Evolutionary conservation across 2,888 invertebrate species (phyloP), one percentile per base, ranked within the genome.

Genomic region (Drosophila melanosoma): DNA sequence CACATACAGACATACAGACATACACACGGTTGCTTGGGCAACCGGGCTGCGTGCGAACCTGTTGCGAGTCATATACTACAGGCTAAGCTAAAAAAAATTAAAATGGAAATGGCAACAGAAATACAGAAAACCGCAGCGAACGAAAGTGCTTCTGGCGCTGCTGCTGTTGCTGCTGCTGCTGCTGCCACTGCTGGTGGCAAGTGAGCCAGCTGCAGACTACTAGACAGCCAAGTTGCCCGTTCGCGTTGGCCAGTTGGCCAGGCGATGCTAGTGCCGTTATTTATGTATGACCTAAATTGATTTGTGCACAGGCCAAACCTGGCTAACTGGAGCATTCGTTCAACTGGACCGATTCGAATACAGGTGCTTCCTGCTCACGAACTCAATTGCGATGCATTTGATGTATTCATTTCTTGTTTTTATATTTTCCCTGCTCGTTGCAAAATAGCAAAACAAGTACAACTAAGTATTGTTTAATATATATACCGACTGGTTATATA

Each of bases 391-490:
- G 68, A 56, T n/a, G n/a, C 12, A 36, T 26, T 79, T 76, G 69
- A 81, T 72, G 60, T 64, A 76, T 69, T 76, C 48, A 69, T 33
- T 67, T 67, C 29, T 51, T n/a, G 38, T 10, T 32, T n/a, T 32
- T 35, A 1, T 51, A 6, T 20, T 33, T 36, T 40, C 52, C 35
- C 57, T 54, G 40, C 23, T 32, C 20, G 23, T 78, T 74, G 70
- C 74, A 61, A 77, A 62, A 79, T 26, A 36, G n/a, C 58, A 17
- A 56, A 56, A 36, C 66, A 58, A 45, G 51, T 42, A 33, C 35
- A 57, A 54, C 48, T 52, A 38, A 76, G 74, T 85, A 83, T 81
- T 86, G 83, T 83, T 85, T 85, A 86, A 85, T 81, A 79, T 73
- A 79, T 79, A 69, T 74, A 81, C 76, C 59, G 76, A 61, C 62